These are phyloP conservation scores for Jacana jacana DNA, from an alignment of 2,113 vertebrate genomes.

Conservation along the genomic window DNA sequence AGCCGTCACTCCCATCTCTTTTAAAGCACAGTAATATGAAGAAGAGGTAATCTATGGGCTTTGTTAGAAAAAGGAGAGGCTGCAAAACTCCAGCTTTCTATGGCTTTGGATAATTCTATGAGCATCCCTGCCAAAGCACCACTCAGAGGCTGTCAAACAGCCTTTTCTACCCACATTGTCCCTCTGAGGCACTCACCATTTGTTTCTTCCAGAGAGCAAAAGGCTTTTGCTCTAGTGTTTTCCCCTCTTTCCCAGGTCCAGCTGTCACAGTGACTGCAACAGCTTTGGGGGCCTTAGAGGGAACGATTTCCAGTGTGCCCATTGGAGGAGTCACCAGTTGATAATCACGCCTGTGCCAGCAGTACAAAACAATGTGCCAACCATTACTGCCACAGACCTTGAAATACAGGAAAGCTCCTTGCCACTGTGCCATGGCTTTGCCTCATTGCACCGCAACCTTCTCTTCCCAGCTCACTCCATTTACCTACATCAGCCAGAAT, in stretches of 20 bases:
- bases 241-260: not conserved
- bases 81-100: not conserved
- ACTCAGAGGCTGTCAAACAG: not conserved
- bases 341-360: not conserved
- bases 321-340: not conserved
- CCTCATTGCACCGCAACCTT: rapidly evolving
- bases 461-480: not conserved
- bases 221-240: not conserved
- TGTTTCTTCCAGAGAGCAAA: not conserved
- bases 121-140: not conserved
- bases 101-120: not conserved
- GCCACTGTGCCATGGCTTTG: rapidly evolving
- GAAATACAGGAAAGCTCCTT: not conserved
- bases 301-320: not conserved
- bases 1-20: not conserved
- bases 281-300: not conserved
- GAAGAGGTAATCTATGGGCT: not conserved
- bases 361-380: rapidly evolving
- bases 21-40: not conserved
- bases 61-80: not conserved
- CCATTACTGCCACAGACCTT: not conserved
- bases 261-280: not conserved
- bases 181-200: not conserved
- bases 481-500: not conserved
- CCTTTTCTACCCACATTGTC: not conserved